These are phyloP conservation scores for Corbicula japonica DNA, from an alignment of 2,888 invertebrate genomes.

Conservation along the genomic window DNA sequence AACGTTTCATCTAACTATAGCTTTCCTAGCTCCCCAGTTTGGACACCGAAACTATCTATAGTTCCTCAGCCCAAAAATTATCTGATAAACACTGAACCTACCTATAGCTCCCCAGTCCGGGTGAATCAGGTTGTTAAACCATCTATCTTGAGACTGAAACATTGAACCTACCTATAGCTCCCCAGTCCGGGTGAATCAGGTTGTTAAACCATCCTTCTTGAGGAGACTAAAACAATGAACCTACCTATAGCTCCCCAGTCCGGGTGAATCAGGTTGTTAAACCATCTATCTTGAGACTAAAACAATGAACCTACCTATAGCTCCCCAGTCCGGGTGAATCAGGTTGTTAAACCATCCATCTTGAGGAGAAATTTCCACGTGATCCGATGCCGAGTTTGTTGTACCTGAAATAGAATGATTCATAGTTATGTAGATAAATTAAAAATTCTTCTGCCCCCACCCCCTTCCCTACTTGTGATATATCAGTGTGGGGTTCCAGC, in stretches of 20 bases:
- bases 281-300: slow-evolving; percentile 85
- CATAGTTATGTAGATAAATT: too few species aligned
- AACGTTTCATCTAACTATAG: too few species aligned
- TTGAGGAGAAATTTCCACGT: slow-evolving; percentile 85
- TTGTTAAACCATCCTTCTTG: slow-evolving; percentile 88
- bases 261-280: slow-evolving; percentile 87
- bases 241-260: slow-evolving; percentile 87
- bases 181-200: slow-evolving; percentile 86
- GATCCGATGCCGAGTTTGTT: too few species aligned
- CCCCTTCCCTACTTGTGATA: too few species aligned
- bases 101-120: too few species aligned
- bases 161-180: slow-evolving; percentile 85
- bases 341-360: slow-evolving; percentile 88
- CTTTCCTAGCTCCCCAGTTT: too few species aligned
- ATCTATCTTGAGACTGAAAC: not conserved
- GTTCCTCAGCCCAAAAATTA: too few species aligned
- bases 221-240: slow-evolving; percentile 43
- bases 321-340: slow-evolving; percentile 87
- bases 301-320: slow-evolving; percentile 82
- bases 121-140: slow-evolving; percentile 52
- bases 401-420: too few species aligned
- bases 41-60: too few species aligned
- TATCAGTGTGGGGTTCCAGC: too few species aligned
- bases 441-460: too few species aligned
- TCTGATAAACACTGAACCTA: slow-evolving; percentile 62